A percentile compares a stretch with the other conserved stretches of the same genome.
These are phyloP conservation scores for Bombylius major DNA, from an alignment of 2,888 invertebrate species.

Conservation along the genomic window DNA sequence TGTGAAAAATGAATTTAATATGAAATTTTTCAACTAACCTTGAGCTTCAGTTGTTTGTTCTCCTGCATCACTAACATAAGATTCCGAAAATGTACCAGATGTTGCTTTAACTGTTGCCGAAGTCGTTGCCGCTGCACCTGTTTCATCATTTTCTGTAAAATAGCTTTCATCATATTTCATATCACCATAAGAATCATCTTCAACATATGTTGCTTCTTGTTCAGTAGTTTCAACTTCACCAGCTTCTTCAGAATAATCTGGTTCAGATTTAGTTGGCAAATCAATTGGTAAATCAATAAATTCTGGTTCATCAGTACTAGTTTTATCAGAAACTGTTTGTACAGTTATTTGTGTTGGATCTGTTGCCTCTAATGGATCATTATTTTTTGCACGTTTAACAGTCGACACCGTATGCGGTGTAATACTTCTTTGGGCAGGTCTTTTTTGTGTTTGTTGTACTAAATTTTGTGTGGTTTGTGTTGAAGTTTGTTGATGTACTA, in stretches of 20 bases:
- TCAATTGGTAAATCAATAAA: slow-evolving; percentile 38
- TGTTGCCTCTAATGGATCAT: slow-evolving; percentile 46
- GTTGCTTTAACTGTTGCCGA: slow-evolving; percentile 31
- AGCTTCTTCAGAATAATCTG: slow-evolving; percentile 50
- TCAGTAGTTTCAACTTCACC: slow-evolving; percentile 50
- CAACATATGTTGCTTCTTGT: slow-evolving; percentile 50
- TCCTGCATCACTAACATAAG: slow-evolving; percentile 33
- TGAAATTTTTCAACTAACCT: slow-evolving; percentile 30
- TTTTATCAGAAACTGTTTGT: slow-evolving; percentile 39
- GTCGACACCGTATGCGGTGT: slow-evolving; percentile 20
- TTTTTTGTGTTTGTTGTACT: slow-evolving; percentile 28
- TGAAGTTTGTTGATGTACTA: slow-evolving; percentile 40
- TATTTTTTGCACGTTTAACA: slow-evolving; percentile 34
- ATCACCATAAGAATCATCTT: slow-evolving; percentile 53
- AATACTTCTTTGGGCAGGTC: slow-evolving; percentile 30
- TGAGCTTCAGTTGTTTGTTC: slow-evolving; percentile 37
- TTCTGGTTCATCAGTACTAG: slow-evolving; percentile 29
- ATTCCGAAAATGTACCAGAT: slow-evolving; percentile 26
- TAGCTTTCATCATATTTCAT: slow-evolving; percentile 41
- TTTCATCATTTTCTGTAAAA: slow-evolving; percentile 37
- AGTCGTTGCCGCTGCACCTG: slow-evolving; percentile 26
- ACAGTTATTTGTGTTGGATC: slow-evolving; percentile 43
- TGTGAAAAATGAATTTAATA: not conserved
- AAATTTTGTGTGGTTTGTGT: slow-evolving; percentile 26
- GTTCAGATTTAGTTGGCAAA: slow-evolving; percentile 53